These are phyloP conservation scores for Rhagonycha lutea DNA, from an alignment of 2,888 invertebrate genomes.

Conservation along the genomic window DNA sequence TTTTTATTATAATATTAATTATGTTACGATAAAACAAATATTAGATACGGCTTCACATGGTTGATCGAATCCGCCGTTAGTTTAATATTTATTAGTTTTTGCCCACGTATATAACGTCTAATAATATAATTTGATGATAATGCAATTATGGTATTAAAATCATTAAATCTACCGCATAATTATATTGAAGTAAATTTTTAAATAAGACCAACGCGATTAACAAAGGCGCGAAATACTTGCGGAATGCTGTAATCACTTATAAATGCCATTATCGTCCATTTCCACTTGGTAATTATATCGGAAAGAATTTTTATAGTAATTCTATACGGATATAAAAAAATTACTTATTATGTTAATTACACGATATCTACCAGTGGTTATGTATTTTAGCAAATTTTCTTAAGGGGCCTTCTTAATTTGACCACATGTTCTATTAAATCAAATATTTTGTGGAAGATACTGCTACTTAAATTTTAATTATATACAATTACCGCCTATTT, in stretches of 20 bases:
- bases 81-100: slow-evolving; percentile 23
- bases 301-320: not conserved
- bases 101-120: slow-evolving; percentile 15
- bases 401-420: not conserved
- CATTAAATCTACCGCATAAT: slow-evolving; percentile 16
- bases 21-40: slow-evolving; percentile 19
- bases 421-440: not conserved
- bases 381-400: not conserved
- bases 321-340: not conserved
- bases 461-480: not conserved
- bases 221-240: slow-evolving; percentile 15
- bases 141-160: slow-evolving; percentile 24
- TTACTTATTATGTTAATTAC: not conserved
- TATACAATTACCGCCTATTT: not conserved
- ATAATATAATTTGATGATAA: slow-evolving; percentile 26
- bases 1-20: slow-evolving; percentile 20
- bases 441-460: not conserved
- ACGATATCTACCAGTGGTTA: not conserved
- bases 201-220: slow-evolving; percentile 8
- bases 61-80: slow-evolving; percentile 11
- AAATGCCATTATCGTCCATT: slow-evolving; percentile 4
- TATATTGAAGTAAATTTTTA: slow-evolving; percentile 14
- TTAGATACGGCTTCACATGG: slow-evolving; percentile 15
- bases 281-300: slow-evolving; percentile 1
- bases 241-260: slow-evolving; percentile 8